Base-by-base conservation (phyloP, 2,888 invertebrate genomes). In the Notocelia uddmanniana region DNA sequence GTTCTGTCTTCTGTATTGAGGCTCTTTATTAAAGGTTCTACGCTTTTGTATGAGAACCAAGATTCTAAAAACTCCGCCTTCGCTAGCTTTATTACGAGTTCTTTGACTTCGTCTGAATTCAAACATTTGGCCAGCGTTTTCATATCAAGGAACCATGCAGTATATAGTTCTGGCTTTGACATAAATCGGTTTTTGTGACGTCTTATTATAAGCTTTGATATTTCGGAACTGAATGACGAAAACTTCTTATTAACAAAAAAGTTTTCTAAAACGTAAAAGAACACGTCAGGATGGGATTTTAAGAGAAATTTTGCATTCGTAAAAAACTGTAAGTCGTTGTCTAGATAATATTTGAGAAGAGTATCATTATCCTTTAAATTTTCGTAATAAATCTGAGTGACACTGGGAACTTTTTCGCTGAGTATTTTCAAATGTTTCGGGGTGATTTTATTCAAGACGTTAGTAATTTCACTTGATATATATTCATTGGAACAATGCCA, bases 11-110 rank as follows among this genome's bases (percentile, higher is more conserved):
- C 74, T 0, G 69, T 69, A 2, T 72, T 77, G 2, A 89, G 52
- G 15, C 82, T 77, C 74, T 85, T 87, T 11, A 89, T 74, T 1
- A 89, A 75, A 2, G 86, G 85, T 74, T 89, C 88, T 0, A 87
- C 82, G 9, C 71, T 76, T 75, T 85, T 81, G 67, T 86, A 89
- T 2, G 79, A 69, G 68, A 89, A 87, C 81, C 83, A 83, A 41
- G 71, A 18, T 9, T 69, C 48, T 15, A 89, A 74, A 69, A 82
- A 89, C n/a, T 82, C 78, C 6, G 89, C 85, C 67, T 79, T 76
- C 0, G 87, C 88, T 45, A 89, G 62, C 68, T 76, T 79, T 0
- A 85, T 9, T 2, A 88, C 75, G 0, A 87, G 73, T 5, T 85
- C 79, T 76, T 85, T 85, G 34, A 83, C 83, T 74, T 90, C 87